A percentile compares a stretch with the other conserved stretches of the same genome.
Conservation (phyloP, 2,113 vertebrate genomes). For the Sprattus sprattus region DNA sequence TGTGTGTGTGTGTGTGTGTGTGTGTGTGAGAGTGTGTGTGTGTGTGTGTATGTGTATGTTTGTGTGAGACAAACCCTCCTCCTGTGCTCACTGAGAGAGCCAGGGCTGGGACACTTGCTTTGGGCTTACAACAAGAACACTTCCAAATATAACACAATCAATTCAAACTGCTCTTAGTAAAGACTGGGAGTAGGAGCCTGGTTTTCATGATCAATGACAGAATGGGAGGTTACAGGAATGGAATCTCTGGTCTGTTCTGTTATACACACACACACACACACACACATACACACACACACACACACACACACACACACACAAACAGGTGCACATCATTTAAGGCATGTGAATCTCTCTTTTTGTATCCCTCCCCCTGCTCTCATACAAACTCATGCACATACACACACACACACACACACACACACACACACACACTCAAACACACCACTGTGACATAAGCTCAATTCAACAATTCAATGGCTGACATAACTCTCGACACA, state of each 20-base stretch:
- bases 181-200: too few relatives aligned
- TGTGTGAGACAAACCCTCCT: too few relatives aligned
- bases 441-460: slow-evolving; percentile 13
- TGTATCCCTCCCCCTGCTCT: background rate
- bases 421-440: background rate
- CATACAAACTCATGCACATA: background rate
- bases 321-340: background rate
- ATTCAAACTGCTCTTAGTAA: background rate
- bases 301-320: too few relatives aligned
- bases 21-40: too few relatives aligned
- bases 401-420: background rate
- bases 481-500: slow-evolving; percentile 1
- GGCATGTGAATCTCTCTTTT: too few relatives aligned
- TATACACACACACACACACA: background rate
- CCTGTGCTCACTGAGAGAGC: too few relatives aligned
- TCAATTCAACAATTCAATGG: background rate
- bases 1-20: too few relatives aligned
- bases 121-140: background rate
- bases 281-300: background rate
- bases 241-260: background rate
- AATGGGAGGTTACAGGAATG: background rate
- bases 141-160: background rate
- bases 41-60: too few relatives aligned
- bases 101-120: background rate
- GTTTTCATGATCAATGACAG: too few relatives aligned